phyloP scores from a whole-genome alignment of 2,113 vertebrate species.

The Camarhynchus parvulus region DNA sequence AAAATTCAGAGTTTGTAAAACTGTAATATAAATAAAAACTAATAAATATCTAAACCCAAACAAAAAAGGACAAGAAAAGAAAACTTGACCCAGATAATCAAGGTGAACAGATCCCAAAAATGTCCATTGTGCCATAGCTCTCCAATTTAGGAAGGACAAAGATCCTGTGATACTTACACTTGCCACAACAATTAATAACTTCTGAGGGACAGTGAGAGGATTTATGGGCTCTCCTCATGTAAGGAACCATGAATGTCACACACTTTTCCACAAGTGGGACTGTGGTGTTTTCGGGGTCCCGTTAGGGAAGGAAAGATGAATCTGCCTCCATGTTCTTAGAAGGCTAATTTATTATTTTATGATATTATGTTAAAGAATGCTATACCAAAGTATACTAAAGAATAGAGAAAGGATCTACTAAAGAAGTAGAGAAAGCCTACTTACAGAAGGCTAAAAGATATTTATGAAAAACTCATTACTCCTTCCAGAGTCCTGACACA shows the following conservation, averaged over 20 bases:
- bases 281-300: no score
- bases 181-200: neutral
- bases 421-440: no score
- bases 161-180: neutral
- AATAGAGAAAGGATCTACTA: no score
- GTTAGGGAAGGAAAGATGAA: no score
- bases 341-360: no score
- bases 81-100: neutral
- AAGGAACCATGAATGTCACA: neutral
- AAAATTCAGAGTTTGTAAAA: neutral
- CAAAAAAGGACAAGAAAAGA: neutral
- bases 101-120: neutral
- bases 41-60: neutral
- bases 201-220: accelerated
- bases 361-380: no score
- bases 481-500: no score
- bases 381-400: no score
- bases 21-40: neutral
- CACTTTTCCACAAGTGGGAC: accelerated
- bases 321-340: no score
- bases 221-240: accelerated
- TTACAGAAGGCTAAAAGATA: no score
- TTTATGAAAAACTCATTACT: no score
- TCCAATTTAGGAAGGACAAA: neutral
- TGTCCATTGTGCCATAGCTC: neutral